phyloP scores from a whole-genome alignment of 2,888 invertebrate genomes.

The Stictocephala bisonia region DNA sequence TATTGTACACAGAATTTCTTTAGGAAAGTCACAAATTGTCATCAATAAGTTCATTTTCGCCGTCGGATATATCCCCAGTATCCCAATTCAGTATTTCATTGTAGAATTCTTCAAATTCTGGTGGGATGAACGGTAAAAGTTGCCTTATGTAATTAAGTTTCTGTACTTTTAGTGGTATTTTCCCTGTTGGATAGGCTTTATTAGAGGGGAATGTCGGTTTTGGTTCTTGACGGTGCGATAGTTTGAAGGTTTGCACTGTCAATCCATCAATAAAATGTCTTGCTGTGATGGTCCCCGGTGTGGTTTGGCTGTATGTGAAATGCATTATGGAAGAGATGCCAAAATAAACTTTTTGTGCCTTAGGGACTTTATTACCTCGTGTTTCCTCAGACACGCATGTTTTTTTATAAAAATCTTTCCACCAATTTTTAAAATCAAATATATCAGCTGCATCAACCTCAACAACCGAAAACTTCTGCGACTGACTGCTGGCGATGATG shows the following conservation, averaged over 20 bases:
- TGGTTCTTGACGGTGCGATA: not conserved
- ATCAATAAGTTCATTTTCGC: not conserved
- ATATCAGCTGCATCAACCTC: slow-evolving; percentile 45
- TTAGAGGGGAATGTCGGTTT: not conserved
- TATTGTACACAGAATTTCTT: not conserved
- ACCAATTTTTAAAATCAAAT: slow-evolving; percentile 52
- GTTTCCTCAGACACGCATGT: slow-evolving; percentile 44
- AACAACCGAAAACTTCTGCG: slow-evolving; percentile 46
- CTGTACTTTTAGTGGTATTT: not conserved
- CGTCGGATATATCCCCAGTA: not conserved
- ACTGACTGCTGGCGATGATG: slow-evolving; percentile 5
- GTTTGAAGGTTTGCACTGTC: not conserved
- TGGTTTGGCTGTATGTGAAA: not conserved
- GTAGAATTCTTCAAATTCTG: not conserved
- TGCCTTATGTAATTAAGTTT: not conserved
- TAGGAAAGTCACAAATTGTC: not conserved
- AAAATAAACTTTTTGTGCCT: slow-evolving; percentile 1
- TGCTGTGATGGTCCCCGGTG: not conserved
- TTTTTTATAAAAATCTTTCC: slow-evolving; percentile 50
- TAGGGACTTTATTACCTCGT: slow-evolving; percentile 13
- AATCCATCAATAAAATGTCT: slow-evolving; percentile 1
- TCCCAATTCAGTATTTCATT: not conserved
- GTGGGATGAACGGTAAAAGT: not conserved
- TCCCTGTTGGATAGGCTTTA: not conserved
- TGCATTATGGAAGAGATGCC: not conserved